Conservation (phyloP, 2,113 vertebrate species). For the Amphiprion ocellaris region DNA sequence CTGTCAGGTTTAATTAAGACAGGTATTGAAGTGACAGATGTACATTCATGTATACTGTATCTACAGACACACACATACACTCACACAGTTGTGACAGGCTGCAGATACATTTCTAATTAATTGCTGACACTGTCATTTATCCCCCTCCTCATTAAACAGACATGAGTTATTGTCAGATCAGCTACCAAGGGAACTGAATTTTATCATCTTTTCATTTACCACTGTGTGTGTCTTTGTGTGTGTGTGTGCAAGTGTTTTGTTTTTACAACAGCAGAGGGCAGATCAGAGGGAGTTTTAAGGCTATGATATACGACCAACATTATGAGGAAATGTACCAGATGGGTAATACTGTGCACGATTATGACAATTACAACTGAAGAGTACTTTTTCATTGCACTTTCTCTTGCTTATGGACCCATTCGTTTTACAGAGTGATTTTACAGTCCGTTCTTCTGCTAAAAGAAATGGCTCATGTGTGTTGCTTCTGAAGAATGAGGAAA, state of each 20-base stretch:
- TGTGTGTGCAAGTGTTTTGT: constrained; percentile 11
- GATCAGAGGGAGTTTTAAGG: constrained; percentile 66
- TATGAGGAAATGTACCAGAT: constrained; percentile 65
- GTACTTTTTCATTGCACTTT: constrained; percentile 63
- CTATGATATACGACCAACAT: constrained; percentile 70
- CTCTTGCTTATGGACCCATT: constrained; percentile 56
- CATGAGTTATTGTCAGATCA: constrained; percentile 82
- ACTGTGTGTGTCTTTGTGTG: constrained; percentile 26
- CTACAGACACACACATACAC: constrained; percentile 9
- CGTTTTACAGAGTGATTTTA: constrained; percentile 58
- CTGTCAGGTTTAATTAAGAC: constrained; percentile 72
- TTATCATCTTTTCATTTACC: constrained; percentile 65
- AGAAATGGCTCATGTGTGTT: constrained; percentile 45
- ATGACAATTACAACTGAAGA: constrained; percentile 70
- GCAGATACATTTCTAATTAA: constrained; percentile 80
- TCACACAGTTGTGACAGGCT: constrained; percentile 38
- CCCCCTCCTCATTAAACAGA: constrained; percentile 76
- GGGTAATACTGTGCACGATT: constrained; percentile 65
- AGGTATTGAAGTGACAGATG: constrained; percentile 57
- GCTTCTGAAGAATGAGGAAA: constrained; percentile 6
- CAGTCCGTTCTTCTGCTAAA: constrained; percentile 46
- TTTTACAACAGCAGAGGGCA: constrained; percentile 51
- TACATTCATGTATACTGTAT: constrained; percentile 21
- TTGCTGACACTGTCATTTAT: constrained; percentile 81
- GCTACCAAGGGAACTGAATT: constrained; percentile 56